phyloP scores from a whole-genome alignment of 1,140 invertebrate genomes.

The Caenorhabditis brenneri region DNA sequence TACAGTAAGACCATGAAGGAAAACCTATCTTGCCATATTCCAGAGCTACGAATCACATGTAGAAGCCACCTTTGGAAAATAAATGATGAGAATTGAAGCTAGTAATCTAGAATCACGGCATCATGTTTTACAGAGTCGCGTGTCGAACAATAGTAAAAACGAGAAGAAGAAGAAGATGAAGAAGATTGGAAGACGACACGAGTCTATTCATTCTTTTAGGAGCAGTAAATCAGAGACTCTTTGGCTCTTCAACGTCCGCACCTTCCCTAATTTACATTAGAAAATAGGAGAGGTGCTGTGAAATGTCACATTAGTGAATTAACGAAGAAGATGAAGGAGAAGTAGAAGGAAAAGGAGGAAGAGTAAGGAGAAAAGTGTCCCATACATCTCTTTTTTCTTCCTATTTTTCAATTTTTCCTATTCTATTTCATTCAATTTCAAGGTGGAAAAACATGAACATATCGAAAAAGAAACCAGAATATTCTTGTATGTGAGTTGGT shows the following conservation, averaged over 20 bases:
- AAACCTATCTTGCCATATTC: too few species aligned
- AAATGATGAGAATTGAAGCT: too few species aligned
- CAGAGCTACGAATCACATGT: too few species aligned
- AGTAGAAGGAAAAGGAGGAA: background rate
- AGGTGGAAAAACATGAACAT: background rate
- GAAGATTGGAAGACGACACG: slow-evolving; percentile 1
- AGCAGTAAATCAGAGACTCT: slow-evolving; percentile 11
- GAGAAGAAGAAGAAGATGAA: too few species aligned
- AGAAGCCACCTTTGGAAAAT: too few species aligned
- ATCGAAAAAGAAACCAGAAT: background rate
- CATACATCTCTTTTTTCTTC: background rate
- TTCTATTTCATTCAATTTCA: background rate
- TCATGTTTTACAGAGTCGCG: slow-evolving; percentile 29
- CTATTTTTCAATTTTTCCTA: background rate
- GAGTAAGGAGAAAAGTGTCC: background rate
- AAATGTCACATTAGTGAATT: slow-evolving; percentile 41
- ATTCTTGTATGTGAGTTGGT: slow-evolving; percentile 5
- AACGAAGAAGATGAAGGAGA: background rate
- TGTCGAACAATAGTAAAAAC: slow-evolving; percentile 21
- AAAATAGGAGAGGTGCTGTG: slow-evolving; percentile 36
- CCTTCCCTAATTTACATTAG: slow-evolving; percentile 43
- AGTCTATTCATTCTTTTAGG: background rate
- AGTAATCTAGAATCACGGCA: slow-evolving; percentile 24
- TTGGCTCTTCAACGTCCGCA: background rate
- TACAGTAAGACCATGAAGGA: too few species aligned